Percentiles rank a stretch among this genome's conserved stretches.
phyloP scores from a whole-genome alignment of 2,113 vertebrate genomes.

The Xiphophorus hellerii region DNA sequence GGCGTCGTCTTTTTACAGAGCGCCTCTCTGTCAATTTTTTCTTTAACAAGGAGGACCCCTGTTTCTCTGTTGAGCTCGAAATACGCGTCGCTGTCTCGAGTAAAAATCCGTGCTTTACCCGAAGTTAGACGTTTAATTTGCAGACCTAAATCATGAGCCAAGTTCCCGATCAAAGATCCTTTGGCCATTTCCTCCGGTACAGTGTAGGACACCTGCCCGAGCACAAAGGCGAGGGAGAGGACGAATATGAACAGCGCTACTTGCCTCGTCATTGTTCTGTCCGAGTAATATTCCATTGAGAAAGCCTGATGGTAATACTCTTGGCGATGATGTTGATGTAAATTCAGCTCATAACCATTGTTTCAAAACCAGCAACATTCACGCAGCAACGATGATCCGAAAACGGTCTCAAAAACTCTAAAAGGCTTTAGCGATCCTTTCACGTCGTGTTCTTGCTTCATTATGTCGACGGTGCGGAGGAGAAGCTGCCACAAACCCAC shows the following conservation, averaged over 20 bases:
- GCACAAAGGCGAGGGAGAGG: conserved; percentile 25
- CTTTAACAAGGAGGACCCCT: conserved; percentile 62
- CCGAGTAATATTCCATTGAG: conserved; percentile 12
- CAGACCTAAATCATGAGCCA: conserved; percentile 78
- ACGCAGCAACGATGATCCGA: not conserved
- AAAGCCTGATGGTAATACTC: not conserved
- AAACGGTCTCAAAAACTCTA: not conserved
- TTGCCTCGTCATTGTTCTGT: conserved; percentile 63
- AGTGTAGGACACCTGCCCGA: conserved; percentile 74
- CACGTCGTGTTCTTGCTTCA: not conserved
- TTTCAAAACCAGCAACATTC: not conserved
- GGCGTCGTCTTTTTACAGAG: conserved; percentile 67
- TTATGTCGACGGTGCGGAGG: conserved; percentile 11
- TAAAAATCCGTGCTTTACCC: conserved; percentile 71
- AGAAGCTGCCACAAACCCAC: conserved; percentile 17
- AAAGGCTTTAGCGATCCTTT: not conserved
- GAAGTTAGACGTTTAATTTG: conserved; percentile 66
- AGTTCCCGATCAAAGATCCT: conserved; percentile 76
- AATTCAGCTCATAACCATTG: not conserved
- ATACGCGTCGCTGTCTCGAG: conserved; percentile 70
- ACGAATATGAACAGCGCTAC: conserved; percentile 51
- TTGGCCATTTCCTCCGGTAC: conserved; percentile 78
- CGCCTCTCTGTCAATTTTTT: conserved; percentile 69
- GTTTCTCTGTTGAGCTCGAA: conserved; percentile 70
- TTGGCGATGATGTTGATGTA: not conserved